A percentile compares a stretch with the other conserved stretches of the same genome.
Conservation (phyloP, 1,140 invertebrate species). For the Piezodorus guildinii region DNA sequence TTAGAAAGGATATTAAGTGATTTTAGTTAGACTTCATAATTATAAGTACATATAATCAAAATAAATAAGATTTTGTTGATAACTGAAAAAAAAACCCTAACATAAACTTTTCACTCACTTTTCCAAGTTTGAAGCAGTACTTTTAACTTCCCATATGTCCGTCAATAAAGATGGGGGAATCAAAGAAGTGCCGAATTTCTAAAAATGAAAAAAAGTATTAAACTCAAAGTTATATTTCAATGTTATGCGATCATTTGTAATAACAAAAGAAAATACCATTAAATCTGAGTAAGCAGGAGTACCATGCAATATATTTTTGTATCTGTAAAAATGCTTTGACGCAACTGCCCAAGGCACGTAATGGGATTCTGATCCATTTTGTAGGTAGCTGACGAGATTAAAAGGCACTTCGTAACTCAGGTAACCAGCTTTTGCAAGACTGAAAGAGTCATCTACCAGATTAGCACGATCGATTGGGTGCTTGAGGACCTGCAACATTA, state of each 20-base stretch:
- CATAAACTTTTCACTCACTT: slow-evolving; percentile 3
- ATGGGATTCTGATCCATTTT: slow-evolving; percentile 40
- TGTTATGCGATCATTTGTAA: neutral
- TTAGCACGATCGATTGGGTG: slow-evolving; percentile 49
- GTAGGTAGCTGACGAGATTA: slow-evolving; percentile 47
- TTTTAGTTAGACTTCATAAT: no score
- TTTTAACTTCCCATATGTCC: slow-evolving; percentile 10
- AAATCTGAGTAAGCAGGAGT: neutral
- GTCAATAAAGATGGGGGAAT: neutral
- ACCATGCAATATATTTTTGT: slow-evolving; percentile 4
- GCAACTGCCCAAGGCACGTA: slow-evolving; percentile 45
- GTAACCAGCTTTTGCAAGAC: slow-evolving; percentile 39
- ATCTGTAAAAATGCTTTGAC: slow-evolving; percentile 12
- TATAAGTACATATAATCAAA: no score
- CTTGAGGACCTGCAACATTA: slow-evolving; percentile 30
- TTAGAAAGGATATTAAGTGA: no score
- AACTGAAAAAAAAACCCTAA: neutral
- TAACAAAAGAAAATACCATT: neutral
- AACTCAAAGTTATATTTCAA: neutral
- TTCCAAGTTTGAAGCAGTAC: slow-evolving; percentile 1
- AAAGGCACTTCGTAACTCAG: slow-evolving; percentile 48
- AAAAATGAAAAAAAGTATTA: neutral
- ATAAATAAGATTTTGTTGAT: neutral
- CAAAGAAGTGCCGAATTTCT: slow-evolving; percentile 7
- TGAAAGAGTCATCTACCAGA: slow-evolving; percentile 44